A percentile compares a stretch with the other conserved stretches of the same genome.
Conservation (phyloP, 1,140 invertebrate genomes). For the Papilio machaon region DNA sequence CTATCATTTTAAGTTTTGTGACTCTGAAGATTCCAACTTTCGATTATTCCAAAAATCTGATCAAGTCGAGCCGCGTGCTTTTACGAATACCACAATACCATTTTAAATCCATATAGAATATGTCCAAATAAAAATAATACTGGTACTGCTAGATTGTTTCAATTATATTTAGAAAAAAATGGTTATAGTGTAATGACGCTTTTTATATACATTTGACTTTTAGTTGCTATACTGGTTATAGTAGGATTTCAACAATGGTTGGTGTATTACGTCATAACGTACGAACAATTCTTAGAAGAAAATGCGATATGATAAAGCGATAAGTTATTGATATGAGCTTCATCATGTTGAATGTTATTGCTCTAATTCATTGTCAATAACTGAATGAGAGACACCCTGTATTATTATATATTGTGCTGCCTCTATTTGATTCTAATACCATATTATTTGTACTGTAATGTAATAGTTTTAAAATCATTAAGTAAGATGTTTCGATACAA, state of each 20-base stretch:
- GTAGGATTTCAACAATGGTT: not conserved
- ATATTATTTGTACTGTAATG: not conserved
- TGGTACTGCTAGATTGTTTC: no score
- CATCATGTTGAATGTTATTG: not conserved
- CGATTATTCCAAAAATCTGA: no score
- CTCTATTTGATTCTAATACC: not conserved
- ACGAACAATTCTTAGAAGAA: slow-evolving; percentile 1
- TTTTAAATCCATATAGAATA: no score
- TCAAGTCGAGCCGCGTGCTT: no score
- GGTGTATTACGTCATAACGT: not conserved
- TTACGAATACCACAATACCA: no score
- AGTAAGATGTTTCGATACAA: no score
- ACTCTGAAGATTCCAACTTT: no score
- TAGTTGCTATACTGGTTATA: not conserved
- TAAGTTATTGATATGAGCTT: slow-evolving; percentile 11
- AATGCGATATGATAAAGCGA: slow-evolving; percentile 9
- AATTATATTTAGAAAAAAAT: no score
- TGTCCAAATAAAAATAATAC: no score
- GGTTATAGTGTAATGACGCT: no score
- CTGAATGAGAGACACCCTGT: not conserved
- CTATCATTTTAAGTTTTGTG: not conserved
- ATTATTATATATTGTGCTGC: not conserved
- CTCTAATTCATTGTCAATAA: slow-evolving; percentile 12
- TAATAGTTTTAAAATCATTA: not conserved
- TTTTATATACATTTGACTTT: not conserved